phyloP scores from a whole-genome alignment of 2,797 vertebrate genomes.

The Acropternis orthonyx region DNA sequence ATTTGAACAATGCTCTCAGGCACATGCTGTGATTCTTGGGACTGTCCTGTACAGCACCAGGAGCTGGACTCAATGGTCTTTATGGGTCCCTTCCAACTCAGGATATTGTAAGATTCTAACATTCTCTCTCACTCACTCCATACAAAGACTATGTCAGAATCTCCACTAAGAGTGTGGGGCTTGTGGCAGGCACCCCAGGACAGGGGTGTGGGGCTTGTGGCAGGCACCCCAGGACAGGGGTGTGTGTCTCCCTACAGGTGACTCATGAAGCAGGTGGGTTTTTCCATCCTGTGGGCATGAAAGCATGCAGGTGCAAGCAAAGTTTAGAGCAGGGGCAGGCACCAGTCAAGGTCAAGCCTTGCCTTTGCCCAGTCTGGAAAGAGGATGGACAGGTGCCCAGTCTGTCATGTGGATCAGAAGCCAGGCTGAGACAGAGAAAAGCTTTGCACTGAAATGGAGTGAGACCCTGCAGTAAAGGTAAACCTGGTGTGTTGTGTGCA shows the following conservation, averaged over 20 bases:
- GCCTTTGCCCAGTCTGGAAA: not conserved
- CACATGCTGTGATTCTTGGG: not conserved
- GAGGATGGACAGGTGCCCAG: accelerated
- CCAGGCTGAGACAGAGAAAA: not conserved
- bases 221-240: not conserved
- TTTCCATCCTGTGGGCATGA: not conserved
- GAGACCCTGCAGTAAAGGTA: not conserved
- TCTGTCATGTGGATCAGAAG: not conserved
- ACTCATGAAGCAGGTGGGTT: not conserved
- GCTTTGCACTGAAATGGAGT: not conserved
- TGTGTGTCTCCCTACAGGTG: not conserved
- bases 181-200: not conserved
- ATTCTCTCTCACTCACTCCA: not conserved
- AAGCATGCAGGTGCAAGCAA: not conserved
- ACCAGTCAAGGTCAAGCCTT: not conserved
- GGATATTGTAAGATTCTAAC: not conserved
- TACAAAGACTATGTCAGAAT: not conserved
- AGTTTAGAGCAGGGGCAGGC: not conserved
- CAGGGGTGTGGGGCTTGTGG: not conserved
- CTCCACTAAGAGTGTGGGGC: not conserved
- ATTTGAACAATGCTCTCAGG: not conserved
- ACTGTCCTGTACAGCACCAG: not conserved
- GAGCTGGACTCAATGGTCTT: not conserved
- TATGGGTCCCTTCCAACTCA: not conserved
- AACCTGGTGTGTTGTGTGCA: accelerated